Conservation (phyloP, 2,113 vertebrate species). For the Halcyon malimbica region DNA sequence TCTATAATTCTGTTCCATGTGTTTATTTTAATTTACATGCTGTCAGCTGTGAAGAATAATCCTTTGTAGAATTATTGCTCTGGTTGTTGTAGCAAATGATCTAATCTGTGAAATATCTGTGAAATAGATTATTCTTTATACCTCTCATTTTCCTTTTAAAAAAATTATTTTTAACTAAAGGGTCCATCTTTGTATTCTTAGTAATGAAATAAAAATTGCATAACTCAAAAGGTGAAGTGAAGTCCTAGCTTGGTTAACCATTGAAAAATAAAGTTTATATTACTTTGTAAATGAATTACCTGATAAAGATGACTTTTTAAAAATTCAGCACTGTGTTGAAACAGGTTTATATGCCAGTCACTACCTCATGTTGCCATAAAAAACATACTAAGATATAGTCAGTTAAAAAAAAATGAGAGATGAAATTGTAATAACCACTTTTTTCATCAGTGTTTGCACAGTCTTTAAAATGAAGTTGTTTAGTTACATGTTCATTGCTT, state of each 20-base stretch:
- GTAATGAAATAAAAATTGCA: background rate
- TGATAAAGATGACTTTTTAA: background rate
- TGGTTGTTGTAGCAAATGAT: background rate
- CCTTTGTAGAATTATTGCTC: background rate
- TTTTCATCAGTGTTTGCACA: background rate
- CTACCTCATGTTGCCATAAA: background rate
- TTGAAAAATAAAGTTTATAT: background rate
- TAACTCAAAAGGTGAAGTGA: background rate
- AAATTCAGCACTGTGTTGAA: background rate
- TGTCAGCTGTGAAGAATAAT: background rate
- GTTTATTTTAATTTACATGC: slow-evolving; percentile 16
- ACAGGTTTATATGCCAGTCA: background rate
- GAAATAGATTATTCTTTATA: slow-evolving; percentile 33
- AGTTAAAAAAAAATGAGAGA: background rate
- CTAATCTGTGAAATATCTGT: slow-evolving; percentile 6
- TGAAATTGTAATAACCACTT: background rate
- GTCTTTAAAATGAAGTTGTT: background rate
- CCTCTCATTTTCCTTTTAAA: background rate
- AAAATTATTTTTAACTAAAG: background rate
- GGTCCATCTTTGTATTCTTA: background rate
- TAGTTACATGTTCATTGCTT: background rate
- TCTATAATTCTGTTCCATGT: background rate
- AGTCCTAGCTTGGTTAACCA: background rate
- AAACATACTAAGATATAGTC: background rate
- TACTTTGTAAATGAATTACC: background rate